Evolutionary conservation across 2,113 vertebrate genomes (phyloP).

Genomic region (Larimichthys polyactis): DNA sequence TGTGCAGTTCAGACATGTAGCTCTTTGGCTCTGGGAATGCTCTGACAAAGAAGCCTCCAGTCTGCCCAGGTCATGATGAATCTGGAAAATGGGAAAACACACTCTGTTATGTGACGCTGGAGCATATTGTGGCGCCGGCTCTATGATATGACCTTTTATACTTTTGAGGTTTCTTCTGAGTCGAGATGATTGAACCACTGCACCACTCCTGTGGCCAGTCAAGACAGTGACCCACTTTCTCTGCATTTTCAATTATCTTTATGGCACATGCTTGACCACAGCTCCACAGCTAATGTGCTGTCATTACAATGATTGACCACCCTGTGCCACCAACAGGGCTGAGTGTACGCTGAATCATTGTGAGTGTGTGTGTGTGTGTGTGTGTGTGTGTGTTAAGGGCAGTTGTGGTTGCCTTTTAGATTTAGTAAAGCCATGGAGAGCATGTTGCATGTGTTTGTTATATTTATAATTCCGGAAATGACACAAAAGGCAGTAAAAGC

Average conservation of each 20-base stretch:
- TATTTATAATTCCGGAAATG: neutral
- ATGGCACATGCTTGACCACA: slow-evolving; percentile 66
- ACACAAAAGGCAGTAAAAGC: neutral
- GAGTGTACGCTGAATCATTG: slow-evolving; percentile 25
- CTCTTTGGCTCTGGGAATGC: slow-evolving; percentile 73
- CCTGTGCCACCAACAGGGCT: slow-evolving; percentile 1
- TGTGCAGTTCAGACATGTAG: slow-evolving; percentile 80
- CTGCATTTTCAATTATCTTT: slow-evolving; percentile 72
- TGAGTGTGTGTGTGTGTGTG: slow-evolving; percentile 7
- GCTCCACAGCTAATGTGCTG: slow-evolving; percentile 65
- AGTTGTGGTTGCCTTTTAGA: slow-evolving; percentile 13
- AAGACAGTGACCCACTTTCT: slow-evolving; percentile 54
- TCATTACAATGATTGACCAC: slow-evolving; percentile 62
- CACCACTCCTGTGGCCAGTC: slow-evolving; percentile 9
- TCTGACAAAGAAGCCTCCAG: slow-evolving; percentile 76
- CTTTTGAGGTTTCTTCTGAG: slow-evolving; percentile 47
- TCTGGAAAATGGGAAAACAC: slow-evolving; percentile 71
- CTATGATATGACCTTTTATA: slow-evolving; percentile 30
- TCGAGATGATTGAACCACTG: neutral
- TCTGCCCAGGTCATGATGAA: slow-evolving; percentile 81
- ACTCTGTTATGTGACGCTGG: neutral
- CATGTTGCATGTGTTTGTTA: neutral
- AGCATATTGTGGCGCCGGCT: neutral
- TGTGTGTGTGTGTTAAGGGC: neutral
- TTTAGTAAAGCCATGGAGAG: slow-evolving; percentile 25